Base-by-base conservation (phyloP, 1,140 invertebrate genomes). In the Solenopsis fugax region DNA sequence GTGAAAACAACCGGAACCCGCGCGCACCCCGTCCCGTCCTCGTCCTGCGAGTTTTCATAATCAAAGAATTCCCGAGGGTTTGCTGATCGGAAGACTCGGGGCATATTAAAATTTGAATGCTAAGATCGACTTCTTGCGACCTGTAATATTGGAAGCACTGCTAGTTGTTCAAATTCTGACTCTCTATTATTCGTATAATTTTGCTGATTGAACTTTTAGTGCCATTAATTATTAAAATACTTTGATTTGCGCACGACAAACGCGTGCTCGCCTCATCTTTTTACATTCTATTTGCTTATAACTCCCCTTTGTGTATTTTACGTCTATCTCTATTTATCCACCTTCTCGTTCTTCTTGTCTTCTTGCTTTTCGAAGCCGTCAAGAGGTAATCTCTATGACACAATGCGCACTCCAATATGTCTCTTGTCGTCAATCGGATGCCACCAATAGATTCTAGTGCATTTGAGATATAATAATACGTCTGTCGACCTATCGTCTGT, bases 381-480 rank as follows among this genome's bases (percentile, higher is more conserved):
- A 37, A 77, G 65, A 60, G 88, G 77, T 29, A 73, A 75, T 87
- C 58, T 89, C 67, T 81, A 87, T 75, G 67, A 78, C 18, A n/a
- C n/a, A 85, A 65, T 73, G 60, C 64, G 77, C 77, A 60, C 77
- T 89, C 54, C 85, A 87, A 82, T 89, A 84, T 50, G 88, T 60
- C 88, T 60, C 88, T 80, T 37, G 60, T 89, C 88, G 89, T 89
- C 89, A 85, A 90, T 90, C 88, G 86, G 88, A 89, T 82, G 69
- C 56, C 88, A 56, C 21, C 76, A 76, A 87, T 24, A 78, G 86
- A 60, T 88, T 81, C 86, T 82, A 88, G 81, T 90, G 89, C 80
- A 65, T 90, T 90, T 77, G 77, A 90, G 84, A 90, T 90, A 91
- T 88, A 90, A 90, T 86, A 91, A 91, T 84, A 60, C 86, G 62